Evolutionary conservation across 2,797 vertebrate genomes (phyloP).

Genomic region (Aselliscus stoliczkanus): DNA sequence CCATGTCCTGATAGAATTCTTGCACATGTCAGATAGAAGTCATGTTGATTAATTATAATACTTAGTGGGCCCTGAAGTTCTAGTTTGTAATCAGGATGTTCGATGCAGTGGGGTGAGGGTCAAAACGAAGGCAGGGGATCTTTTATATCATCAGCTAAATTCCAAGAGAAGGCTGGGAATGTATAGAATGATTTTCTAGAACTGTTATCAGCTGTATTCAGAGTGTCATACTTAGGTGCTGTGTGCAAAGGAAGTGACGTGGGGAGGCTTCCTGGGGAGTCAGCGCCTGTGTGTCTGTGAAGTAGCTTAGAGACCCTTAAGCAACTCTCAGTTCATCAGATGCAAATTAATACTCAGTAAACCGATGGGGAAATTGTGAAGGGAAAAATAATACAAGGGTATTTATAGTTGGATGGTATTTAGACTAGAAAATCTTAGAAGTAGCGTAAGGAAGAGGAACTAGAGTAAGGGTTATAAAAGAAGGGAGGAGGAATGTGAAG

Average conservation of each 20-base stretch:
- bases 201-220: background rate
- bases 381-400: background rate
- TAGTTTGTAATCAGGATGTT: slow-evolving; percentile 16
- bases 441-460: background rate
- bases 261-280: background rate
- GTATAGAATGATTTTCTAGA: background rate
- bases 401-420: background rate
- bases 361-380: background rate
- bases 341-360: background rate
- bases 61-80: background rate
- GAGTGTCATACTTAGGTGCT: background rate
- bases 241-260: background rate
- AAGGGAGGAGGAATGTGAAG: background rate
- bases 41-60: background rate
- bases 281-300: background rate
- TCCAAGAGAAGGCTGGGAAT: background rate
- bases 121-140: background rate
- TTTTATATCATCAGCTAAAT: background rate
- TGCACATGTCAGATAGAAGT: background rate
- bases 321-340: background rate
- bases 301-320: background rate
- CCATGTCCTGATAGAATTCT: background rate
- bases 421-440: background rate
- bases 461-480: background rate
- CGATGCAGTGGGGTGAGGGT: background rate